phyloP scores from a whole-genome alignment of 1,140 invertebrate genomes.

The Cotesia glomerata region DNA sequence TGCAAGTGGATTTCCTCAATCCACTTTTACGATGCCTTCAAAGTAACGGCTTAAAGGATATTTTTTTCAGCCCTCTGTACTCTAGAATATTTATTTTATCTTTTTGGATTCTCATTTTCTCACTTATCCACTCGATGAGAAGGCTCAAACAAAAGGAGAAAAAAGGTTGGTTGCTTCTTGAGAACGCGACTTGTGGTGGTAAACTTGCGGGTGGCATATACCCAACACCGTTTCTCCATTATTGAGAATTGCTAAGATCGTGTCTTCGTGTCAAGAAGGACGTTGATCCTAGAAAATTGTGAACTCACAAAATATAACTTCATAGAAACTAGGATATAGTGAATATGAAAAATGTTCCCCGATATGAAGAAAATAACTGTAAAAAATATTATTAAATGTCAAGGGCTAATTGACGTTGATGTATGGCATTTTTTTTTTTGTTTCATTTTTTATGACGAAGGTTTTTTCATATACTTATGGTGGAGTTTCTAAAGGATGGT shows the following conservation, averaged over 20 bases:
- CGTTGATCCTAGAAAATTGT: conserved; percentile 16
- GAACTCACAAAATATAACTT: neutral
- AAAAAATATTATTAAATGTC: conserved; percentile 1
- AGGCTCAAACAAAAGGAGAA: conserved; percentile 7
- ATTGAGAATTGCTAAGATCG: conserved; percentile 34
- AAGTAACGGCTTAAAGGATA: no score
- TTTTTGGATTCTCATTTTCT: no score
- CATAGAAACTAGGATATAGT: neutral
- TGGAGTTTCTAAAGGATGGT: no score
- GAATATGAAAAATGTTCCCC: conserved; percentile 9
- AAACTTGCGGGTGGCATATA: neutral
- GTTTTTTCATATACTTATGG: no score
- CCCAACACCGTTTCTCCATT: conserved; percentile 47
- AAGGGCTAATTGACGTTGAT: no score
- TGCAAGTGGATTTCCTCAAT: no score
- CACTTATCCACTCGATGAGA: neutral
- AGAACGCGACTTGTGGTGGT: neutral
- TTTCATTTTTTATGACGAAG: no score
- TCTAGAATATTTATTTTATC: no score
- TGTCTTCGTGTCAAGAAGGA: conserved; percentile 8
- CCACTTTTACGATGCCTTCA: no score
- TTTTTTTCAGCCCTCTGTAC: no score
- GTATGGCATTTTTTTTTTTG: no score
- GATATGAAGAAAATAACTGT: neutral
- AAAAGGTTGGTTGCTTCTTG: conserved; percentile 19